phyloP scores from a whole-genome alignment of 2,113 vertebrate genomes.

The Takifugu flavidus region DNA sequence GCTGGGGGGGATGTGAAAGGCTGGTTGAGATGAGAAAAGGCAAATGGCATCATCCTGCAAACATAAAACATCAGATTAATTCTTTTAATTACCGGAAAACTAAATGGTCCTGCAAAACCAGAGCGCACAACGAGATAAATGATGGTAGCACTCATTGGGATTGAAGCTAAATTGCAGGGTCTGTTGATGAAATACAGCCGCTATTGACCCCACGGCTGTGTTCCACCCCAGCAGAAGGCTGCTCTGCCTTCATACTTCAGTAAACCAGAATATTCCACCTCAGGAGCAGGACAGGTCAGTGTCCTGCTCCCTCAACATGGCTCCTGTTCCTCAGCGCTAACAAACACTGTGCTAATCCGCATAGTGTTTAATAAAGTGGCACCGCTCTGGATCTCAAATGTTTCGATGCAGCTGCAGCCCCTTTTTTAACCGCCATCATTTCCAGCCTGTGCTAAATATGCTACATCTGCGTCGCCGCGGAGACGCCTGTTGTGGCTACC shows the following conservation, averaged over 20 bases:
- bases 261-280: constrained; percentile 21
- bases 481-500: neutral
- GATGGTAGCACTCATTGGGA: no score
- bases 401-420: no score
- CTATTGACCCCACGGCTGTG: constrained; percentile 31
- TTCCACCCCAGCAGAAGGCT: constrained; percentile 19
- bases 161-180: no score
- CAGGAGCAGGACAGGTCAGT: neutral
- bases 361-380: no score
- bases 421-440: no score
- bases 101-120: no score
- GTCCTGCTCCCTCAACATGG: constrained; percentile 16
- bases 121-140: no score
- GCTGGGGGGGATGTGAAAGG: constrained; percentile 40
- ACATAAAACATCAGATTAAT: no score
- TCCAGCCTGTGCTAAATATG: neutral
- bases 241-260: constrained; percentile 40
- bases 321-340: constrained; percentile 10
- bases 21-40: constrained; percentile 25
- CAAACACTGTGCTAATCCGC: neutral
- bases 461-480: neutral
- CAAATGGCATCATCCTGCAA: no score
- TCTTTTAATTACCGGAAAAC: no score
- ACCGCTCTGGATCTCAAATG: no score
- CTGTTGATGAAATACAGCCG: no score